These are phyloP conservation scores for Crypturellus undulatus DNA, from an alignment of 2,113 vertebrate species.

Conservation along the genomic window DNA sequence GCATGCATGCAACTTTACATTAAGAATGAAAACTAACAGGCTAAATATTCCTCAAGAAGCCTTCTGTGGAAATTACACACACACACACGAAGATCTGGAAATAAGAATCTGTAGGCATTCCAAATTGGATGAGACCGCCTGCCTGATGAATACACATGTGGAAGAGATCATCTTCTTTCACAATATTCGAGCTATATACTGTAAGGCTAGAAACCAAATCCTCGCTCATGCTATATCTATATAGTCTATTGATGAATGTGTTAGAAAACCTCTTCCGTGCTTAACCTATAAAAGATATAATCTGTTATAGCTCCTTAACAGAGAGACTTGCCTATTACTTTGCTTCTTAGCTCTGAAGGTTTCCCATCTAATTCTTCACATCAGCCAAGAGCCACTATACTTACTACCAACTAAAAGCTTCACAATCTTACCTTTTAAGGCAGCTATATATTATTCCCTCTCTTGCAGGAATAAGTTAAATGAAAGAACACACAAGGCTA, in stretches of 20 bases:
- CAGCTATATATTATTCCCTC: neutral
- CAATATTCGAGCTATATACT: neutral
- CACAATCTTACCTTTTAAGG: neutral
- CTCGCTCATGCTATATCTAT: neutral
- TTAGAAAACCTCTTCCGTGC: neutral
- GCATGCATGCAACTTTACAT: neutral
- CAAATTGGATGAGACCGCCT: neutral
- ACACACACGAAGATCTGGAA: too few species aligned
- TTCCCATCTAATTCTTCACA: neutral
- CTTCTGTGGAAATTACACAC: neutral
- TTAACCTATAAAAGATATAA: neutral
- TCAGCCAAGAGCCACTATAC: neutral
- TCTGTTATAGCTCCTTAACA: neutral
- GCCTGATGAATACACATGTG: fast-evolving
- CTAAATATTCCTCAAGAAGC: neutral
- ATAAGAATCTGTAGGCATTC: neutral
- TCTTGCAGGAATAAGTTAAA: neutral
- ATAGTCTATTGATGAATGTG: neutral
- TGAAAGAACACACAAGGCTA: neutral
- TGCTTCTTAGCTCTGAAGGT: fast-evolving
- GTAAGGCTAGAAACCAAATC: neutral
- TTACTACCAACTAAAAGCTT: neutral
- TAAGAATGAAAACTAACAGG: neutral
- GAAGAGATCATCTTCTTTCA: neutral
- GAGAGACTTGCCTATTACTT: neutral